Conservation (phyloP, 1,140 invertebrate genomes). For the Gyrodactylus salaris region DNA sequence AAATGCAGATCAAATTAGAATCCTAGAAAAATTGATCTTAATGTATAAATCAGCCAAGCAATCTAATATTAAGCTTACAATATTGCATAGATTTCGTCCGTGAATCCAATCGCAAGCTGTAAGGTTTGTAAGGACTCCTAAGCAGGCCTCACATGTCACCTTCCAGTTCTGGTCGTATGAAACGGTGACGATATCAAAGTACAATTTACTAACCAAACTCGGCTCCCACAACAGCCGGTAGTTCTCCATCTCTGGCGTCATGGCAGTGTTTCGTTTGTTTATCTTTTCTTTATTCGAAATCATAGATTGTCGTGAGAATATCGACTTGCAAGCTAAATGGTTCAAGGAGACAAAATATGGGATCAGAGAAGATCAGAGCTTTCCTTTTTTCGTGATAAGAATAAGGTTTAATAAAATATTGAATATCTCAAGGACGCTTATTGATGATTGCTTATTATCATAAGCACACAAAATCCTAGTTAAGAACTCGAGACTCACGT, state of each 20-base stretch:
- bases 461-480: too few species aligned
- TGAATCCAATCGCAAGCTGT: background rate
- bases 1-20: background rate
- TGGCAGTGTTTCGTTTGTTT: too few species aligned
- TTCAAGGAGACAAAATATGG: too few species aligned
- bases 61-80: background rate
- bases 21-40: background rate
- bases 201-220: background rate
- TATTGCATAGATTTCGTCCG: background rate
- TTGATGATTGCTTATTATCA: too few species aligned
- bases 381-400: too few species aligned
- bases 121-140: background rate
- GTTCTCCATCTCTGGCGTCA: too few species aligned
- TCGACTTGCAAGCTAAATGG: background rate
- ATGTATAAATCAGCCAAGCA: background rate
- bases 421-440: too few species aligned
- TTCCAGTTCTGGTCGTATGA: background rate
- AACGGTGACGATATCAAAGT: background rate
- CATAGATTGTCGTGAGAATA: too few species aligned
- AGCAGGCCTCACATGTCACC: background rate
- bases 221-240: background rate
- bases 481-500: too few species aligned
- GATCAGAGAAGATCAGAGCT: too few species aligned
- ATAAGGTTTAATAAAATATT: too few species aligned
- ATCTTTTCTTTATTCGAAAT: too few species aligned